These are phyloP conservation scores for Elmis aenea DNA, from an alignment of 2,888 invertebrate species.

Conservation along the genomic window DNA sequence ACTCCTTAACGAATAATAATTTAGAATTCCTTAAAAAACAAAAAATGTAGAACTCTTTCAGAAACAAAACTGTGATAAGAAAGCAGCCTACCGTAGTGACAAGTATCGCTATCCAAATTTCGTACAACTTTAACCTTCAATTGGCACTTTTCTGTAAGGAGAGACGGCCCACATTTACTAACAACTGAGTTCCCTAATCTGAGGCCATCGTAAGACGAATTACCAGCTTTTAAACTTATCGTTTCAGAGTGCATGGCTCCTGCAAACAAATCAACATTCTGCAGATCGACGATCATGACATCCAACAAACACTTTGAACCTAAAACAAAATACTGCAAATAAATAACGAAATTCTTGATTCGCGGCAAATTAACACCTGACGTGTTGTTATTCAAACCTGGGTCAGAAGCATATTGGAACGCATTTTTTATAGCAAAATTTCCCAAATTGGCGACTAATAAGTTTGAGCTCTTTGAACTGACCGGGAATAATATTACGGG, in stretches of 20 bases:
- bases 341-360: not conserved
- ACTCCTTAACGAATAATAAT: too few relatives aligned
- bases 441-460: conserved; percentile 77
- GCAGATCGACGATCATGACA: conserved; percentile 66
- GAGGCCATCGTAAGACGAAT: conserved; percentile 22
- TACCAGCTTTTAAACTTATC: conserved; percentile 2
- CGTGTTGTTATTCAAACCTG: too few relatives aligned
- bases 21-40: too few relatives aligned
- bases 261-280: conserved; percentile 72
- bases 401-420: conserved; percentile 61
- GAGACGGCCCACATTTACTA: conserved; percentile 56
- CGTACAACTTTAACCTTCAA: conserved; percentile 76
- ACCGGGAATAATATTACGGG: conserved; percentile 86
- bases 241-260: conserved; percentile 50
- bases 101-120: conserved; percentile 62
- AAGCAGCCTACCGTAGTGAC: conserved; percentile 41
- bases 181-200: conserved; percentile 51
- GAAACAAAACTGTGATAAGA: too few relatives aligned
- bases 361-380: too few relatives aligned
- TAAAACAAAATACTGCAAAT: conserved; percentile 24
- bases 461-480: conserved; percentile 69
- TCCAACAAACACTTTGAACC: conserved; percentile 62
- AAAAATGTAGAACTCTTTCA: too few relatives aligned
- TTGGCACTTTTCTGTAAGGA: conserved; percentile 78
- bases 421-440: conserved; percentile 71